A percentile compares a stretch with the other conserved stretches of the same genome.
Conservation (phyloP, 2,113 vertebrate species). For the Camelus bactrianus region DNA sequence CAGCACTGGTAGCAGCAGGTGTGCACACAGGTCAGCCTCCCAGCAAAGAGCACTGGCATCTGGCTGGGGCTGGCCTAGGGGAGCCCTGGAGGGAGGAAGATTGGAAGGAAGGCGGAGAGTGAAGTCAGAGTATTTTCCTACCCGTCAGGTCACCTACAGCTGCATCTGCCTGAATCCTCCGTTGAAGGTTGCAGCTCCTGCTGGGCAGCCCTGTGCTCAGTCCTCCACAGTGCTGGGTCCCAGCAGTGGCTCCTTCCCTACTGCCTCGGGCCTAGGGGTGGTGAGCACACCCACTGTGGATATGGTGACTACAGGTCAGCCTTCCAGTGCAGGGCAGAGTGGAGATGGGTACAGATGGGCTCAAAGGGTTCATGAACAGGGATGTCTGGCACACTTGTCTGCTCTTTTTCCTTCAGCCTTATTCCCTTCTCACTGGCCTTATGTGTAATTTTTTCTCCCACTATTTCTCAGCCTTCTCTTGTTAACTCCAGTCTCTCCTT, state of each 20-base stretch:
- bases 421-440: neutral
- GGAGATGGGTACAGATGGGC: neutral
- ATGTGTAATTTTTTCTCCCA: neutral
- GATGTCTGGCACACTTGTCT: neutral
- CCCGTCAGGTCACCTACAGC: neutral
- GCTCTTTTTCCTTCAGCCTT: neutral
- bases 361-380: neutral
- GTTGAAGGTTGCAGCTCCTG: neutral
- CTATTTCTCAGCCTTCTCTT: neutral
- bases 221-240: neutral
- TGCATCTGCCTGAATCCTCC: neutral
- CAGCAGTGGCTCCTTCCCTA: neutral
- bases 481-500: neutral
- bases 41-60: neutral
- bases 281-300: neutral
- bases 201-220: neutral
- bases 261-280: neutral
- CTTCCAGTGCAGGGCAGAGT: neutral
- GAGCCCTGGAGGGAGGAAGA: neutral
- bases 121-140: neutral
- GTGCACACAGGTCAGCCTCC: neutral
- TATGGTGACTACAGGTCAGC: neutral
- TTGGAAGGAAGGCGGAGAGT: neutral
- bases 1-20: neutral
- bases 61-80: neutral